Evolutionary conservation across 1,140 invertebrate species (phyloP), one percentile per base, ranked within the genome.

Genomic region (Drosophila funebris): DNA sequence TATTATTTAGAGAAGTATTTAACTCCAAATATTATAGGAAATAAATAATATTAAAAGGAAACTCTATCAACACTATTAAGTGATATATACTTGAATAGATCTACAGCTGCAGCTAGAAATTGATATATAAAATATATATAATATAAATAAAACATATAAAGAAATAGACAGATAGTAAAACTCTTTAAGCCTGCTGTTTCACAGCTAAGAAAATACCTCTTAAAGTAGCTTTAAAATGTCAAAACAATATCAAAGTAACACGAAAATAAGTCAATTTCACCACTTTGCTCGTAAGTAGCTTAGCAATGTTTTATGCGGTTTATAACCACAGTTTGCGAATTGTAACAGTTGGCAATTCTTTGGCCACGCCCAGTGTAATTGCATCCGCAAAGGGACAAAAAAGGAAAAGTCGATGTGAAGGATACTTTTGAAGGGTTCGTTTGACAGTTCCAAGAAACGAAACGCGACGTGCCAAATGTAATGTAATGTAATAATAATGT

Each of bases 401-500:
- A 13, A n/a, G n/a, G 44, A 27, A 7, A 46, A 41, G 2, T 14
- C 24, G 44, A 54, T 54, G 43, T 43, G 6, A 44, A n/a, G n/a
- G n/a, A n/a, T n/a, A n/a, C n/a, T n/a, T n/a, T n/a, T n/a, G 29
- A 63, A 52, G 61, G 37, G 36, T 64, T 64, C 14, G 9, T 39
- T 36, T 36, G 33, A 36, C 43, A 37, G n/a, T 44, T 37, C 5
- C 6, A 48, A 36, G 14, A 27, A 16, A 31, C 4, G 1, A 2
- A 4, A 22, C 14, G 31, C 39, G 9, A 44, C 39, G 16, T 41
- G 14, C 43, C 43, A 66, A 46, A 46, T 33, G 18, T 37, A 11
- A n/a, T n/a, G n/a, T 24, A 24, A 2, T 24, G 2, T 24, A 24
- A 14, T 22, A 52, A 43, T 70, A 62, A 14, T 46, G 13, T 41